These are phyloP conservation scores for Physocephala rufipes DNA, from an alignment of 2,888 invertebrate genomes.

Conservation along the genomic window DNA sequence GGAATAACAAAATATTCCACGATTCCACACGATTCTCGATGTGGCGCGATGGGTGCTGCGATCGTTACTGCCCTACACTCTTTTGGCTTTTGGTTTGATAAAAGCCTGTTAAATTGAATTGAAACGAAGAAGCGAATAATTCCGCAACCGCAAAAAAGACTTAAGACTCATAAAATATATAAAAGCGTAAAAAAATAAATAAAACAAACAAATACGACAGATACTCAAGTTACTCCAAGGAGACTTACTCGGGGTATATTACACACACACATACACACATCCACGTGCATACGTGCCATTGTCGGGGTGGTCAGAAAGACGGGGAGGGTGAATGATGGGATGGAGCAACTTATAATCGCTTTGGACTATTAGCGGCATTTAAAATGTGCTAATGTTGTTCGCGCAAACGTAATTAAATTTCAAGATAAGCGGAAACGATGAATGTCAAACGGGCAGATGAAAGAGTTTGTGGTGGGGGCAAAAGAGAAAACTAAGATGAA, in stretches of 20 bases:
- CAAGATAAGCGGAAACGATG: constrained; percentile 49
- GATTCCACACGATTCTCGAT: not conserved
- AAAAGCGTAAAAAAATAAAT: not conserved
- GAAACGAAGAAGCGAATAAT: not conserved
- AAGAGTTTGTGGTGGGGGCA: not conserved
- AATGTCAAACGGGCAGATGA: constrained; percentile 43
- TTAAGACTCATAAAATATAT: not conserved
- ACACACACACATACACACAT: not conserved
- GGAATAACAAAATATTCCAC: not conserved
- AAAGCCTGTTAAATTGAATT: not conserved
- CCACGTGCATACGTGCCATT: not conserved
- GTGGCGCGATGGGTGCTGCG: too few relatives aligned
- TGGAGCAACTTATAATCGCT: constrained; percentile 45
- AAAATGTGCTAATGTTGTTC: constrained; percentile 50
- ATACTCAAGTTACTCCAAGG: not conserved
- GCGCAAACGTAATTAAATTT: constrained; percentile 51
- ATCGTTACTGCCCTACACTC: too few relatives aligned
- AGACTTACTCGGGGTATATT: not conserved
- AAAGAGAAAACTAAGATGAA: not conserved
- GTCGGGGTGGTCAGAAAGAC: too few relatives aligned
- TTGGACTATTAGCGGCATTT: constrained; percentile 50
- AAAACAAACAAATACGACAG: not conserved
- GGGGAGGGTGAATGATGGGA: not conserved
- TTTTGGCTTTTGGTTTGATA: too few relatives aligned
- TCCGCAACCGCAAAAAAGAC: not conserved